Evolutionary conservation across 2,113 vertebrate species (phyloP).

Genomic region (Lynx canadensis): DNA sequence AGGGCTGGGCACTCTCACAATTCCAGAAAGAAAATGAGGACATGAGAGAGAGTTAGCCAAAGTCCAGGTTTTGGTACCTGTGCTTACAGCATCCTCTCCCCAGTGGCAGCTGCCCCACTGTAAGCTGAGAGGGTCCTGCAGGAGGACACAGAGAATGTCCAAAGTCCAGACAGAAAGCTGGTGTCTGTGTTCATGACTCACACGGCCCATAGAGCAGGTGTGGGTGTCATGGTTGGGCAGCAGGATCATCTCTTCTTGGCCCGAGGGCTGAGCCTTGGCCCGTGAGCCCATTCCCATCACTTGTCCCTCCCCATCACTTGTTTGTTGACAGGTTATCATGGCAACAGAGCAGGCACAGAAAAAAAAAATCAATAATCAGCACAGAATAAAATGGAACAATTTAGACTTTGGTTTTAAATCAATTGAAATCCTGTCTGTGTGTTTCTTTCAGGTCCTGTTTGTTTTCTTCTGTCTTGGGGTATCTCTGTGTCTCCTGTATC

Average conservation of each 20-base stretch:
- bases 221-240: accelerated
- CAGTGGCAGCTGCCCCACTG: not conserved
- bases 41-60: not conserved
- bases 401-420: slow-evolving; percentile 11
- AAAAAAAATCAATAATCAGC: slow-evolving; percentile 15
- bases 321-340: slow-evolving; percentile 54
- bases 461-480: not conserved
- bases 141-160: not conserved
- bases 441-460: not conserved
- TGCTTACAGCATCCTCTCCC: not conserved
- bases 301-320: not conserved
- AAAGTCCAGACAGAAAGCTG: not conserved
- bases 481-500: not conserved
- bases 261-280: not conserved
- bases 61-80: not conserved
- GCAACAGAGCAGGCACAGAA: not conserved
- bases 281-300: not conserved
- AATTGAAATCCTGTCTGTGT: not conserved
- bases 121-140: accelerated
- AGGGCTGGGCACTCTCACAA: not conserved
- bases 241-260: not conserved
- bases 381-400: not conserved
- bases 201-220: not conserved
- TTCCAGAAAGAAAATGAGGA: not conserved
- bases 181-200: not conserved